Evolutionary conservation across 2,113 vertebrate species (phyloP).

Genomic region (Thamnophis sirtalis): DNA sequence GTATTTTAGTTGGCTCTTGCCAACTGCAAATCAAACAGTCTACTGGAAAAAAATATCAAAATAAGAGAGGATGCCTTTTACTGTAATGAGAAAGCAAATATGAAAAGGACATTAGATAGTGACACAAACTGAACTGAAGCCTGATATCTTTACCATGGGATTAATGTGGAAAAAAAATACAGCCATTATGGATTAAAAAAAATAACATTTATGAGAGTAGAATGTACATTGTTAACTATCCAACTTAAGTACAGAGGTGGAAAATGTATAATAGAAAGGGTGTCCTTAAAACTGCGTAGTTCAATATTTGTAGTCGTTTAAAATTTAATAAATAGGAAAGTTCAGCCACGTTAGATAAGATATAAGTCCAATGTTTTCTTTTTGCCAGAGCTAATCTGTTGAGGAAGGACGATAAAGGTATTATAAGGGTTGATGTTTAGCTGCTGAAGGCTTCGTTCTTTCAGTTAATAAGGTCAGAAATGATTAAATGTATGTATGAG

Average conservation of each 20-base stretch:
- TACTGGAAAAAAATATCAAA: conserved; percentile 71
- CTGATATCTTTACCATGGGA: conserved; percentile 72
- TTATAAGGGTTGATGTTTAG: neutral
- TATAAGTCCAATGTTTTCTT: neutral
- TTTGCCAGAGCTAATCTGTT: neutral
- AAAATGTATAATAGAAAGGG: conserved; percentile 47
- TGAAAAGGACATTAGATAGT: conserved; percentile 75
- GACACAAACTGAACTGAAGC: conserved; percentile 73
- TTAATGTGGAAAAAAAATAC: conserved; percentile 70
- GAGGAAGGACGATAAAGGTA: neutral
- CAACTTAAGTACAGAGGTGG: conserved; percentile 33
- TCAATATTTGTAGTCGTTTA: neutral
- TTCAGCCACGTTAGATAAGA: neutral
- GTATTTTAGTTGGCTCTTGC: conserved; percentile 66
- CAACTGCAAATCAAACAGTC: conserved; percentile 67
- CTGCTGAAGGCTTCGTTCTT: too few species aligned
- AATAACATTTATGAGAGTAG: conserved; percentile 54
- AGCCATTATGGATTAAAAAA: conserved; percentile 63
- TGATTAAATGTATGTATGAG: neutral
- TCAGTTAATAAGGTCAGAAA: neutral
- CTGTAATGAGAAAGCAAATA: conserved; percentile 53
- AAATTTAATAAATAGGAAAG: neutral
- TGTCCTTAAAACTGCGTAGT: conserved; percentile 21
- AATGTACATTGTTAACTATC: conserved; percentile 50
- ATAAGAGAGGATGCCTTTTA: conserved; percentile 65